Evolutionary conservation across 2,888 invertebrate species (phyloP).

Genomic region (Quadroppia sp.): DNA sequence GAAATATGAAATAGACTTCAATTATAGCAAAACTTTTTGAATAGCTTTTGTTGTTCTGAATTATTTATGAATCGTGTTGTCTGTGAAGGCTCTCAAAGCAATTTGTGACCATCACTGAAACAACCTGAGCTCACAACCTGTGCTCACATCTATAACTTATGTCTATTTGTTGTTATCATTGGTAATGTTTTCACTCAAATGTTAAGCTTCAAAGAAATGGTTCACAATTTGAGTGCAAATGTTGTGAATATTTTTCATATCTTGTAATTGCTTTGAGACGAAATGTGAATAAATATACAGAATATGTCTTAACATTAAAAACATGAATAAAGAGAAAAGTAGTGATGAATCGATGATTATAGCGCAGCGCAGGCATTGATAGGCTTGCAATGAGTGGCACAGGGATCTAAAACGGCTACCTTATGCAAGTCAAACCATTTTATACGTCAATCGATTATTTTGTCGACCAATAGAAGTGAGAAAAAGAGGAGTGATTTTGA

Average conservation of each 20-base stretch:
- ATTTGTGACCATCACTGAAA: conserved; percentile 31
- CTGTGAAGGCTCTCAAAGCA: conserved; percentile 13
- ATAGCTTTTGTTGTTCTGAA: conserved; percentile 15
- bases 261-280: neutral
- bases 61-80: neutral
- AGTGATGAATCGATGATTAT: conserved; percentile 6
- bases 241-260: too few relatives aligned
- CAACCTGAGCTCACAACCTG: conserved; percentile 15
- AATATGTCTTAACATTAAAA: too few relatives aligned
- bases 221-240: too few relatives aligned
- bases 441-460: conserved; percentile 37
- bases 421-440: neutral
- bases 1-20: neutral
- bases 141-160: conserved; percentile 6
- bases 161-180: conserved; percentile 11
- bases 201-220: too few relatives aligned
- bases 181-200: conserved; percentile 1
- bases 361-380: conserved; percentile 18
- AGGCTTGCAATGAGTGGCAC: neutral
- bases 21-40: neutral
- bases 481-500: conserved; percentile 27
- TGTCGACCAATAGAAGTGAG: conserved; percentile 26
- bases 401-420: neutral
- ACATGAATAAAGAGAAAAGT: neutral
- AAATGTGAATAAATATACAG: neutral